Evolutionary conservation across 2,888 invertebrate species (phyloP), one percentile per base, ranked within the genome.

Genomic region (Pyrocoelia pectoralis): DNA sequence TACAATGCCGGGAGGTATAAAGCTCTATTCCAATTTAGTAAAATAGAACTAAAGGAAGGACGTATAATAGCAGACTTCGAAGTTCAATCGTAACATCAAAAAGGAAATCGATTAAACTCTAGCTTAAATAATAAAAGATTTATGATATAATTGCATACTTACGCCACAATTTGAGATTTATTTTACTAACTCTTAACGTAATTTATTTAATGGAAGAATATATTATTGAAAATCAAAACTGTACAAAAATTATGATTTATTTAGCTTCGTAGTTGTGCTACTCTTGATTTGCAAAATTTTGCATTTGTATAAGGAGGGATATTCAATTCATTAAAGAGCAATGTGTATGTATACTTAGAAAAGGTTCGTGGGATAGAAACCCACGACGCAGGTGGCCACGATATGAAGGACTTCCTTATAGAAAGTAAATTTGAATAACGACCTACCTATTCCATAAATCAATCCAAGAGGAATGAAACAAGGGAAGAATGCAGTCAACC

Each of bases 381-480:
- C 72, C 72, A 71, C 75, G 69, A 72, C 73, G 74, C 76, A 76
- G 76, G 76, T 76, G 76, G 75, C 64, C 72, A 62, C 67, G 70
- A 70, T 72, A 73, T 73, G 71, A 74, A 74, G 73, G 72, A 72
- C 74, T 76, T 76, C 74, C 74, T 76, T 70, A 68, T 68, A 64
- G 68, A 68, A 61, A 56, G 60, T 56, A 67, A 69, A 73, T 73
- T 73, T 73, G 72, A 73, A 73, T 73, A 73, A 73, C 73, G 67
- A 70, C 70, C 69, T 68, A 72, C 72, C 70, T 68, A 71, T 68
- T 69, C 70, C 71, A 73, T 73, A 73, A 73, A 73, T 73, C 73
- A 73, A 71, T 61, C 70, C 60, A 68, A 68, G 70, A 68, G 68
- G 62, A 71, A 69, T 69, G 66, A 70, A 72, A 68, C 70, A 71